Conservation (phyloP, 2,797 vertebrate species). For the Vultur gryphus region DNA sequence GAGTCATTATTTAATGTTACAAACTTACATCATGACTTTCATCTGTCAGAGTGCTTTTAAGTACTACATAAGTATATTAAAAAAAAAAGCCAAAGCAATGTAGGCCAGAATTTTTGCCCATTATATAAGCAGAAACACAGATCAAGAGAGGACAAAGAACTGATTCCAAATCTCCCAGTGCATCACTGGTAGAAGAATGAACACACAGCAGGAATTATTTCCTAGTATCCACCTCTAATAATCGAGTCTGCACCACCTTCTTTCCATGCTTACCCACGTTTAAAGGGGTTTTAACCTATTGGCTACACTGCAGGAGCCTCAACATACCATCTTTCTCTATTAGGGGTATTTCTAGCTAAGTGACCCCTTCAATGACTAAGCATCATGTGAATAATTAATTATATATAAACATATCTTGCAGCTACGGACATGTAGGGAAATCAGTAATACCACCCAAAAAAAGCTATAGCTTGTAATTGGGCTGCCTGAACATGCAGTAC, state of each 20-base stretch:
- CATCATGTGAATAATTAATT: background rate
- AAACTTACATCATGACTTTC: background rate
- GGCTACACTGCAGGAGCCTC: background rate
- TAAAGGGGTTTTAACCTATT: background rate
- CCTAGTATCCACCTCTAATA: background rate
- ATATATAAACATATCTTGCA: background rate
- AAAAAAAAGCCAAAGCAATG: background rate
- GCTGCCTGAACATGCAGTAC: background rate
- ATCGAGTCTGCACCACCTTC: background rate
- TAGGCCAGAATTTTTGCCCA: background rate
- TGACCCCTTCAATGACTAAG: background rate
- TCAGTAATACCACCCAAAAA: background rate
- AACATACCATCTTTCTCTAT: background rate
- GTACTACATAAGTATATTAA: background rate
- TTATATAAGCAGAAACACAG: constrained; percentile 11
- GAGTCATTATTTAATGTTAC: background rate
- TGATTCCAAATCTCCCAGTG: background rate
- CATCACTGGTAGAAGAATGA: background rate
- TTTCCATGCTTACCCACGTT: background rate
- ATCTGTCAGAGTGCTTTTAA: constrained; percentile 7
- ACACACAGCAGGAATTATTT: background rate
- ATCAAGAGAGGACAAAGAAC: background rate
- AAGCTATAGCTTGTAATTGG: background rate
- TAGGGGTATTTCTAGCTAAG: background rate
- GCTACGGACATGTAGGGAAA: background rate